Evolutionary conservation across 1,140 invertebrate genomes (phyloP), one percentile per base, ranked within the genome.

Genomic region (Rhyacophila brunnea): DNA sequence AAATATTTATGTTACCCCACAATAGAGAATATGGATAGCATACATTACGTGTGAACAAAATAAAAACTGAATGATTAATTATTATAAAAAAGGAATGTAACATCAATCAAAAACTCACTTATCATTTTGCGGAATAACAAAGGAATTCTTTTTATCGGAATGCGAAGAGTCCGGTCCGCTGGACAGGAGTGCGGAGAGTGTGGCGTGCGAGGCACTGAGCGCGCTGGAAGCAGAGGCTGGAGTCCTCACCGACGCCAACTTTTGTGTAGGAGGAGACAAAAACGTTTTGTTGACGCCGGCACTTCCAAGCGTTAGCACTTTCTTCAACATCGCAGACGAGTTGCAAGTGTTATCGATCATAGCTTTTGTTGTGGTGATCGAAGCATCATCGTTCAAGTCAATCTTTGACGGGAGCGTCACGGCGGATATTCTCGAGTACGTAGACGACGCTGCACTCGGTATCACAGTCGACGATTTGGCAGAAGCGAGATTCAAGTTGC

Each of bases 271-370:
- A 56, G 77, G 77, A 71, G 78, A 77, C 68, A 78, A 71, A 38
- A 80, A 80, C 0, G 77, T 78, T 46, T 80, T 80, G 5, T 74
- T 65, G 1, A 71, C 68, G 0, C 76, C 75, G 0, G 75, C 65
- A 50, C 76, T 78, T 6, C 77, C 77, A 23, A 80, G 62, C 7
- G 76, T 80, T 4, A 80, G 62, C 0, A 80, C 77, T 63, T 80
- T 77, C 59, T 80, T 80, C 38, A 80, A 63, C 77, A 78, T 80
- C 2, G 78, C 71, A 1, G 77, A 78, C 0, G 77, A 78, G 52
- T 76, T 77, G 62, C 76, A 77, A 1, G 74, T 73, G 57, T 77
- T 78, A 34, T 80, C 77, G 5, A 80, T 78, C 72, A 80, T 74
- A 50, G 78, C 76, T 66, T 78, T 80, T 0, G 72, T 74, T 0